phyloP scores from a whole-genome alignment of 2,113 vertebrate species.

The Pica pica region DNA sequence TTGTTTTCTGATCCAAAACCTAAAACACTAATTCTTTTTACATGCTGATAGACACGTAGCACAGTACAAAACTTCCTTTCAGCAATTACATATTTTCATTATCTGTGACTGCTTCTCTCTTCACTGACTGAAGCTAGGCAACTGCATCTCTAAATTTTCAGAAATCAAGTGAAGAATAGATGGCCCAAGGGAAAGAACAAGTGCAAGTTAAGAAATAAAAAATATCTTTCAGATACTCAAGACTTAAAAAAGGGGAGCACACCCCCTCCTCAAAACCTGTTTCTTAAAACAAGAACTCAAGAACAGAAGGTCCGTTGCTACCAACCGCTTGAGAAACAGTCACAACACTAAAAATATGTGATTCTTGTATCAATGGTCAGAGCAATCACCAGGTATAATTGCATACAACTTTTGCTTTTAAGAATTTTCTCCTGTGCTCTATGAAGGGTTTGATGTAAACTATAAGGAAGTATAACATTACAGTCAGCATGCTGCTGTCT shows the following conservation, averaged over 20 bases:
- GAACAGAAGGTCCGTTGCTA: neutral
- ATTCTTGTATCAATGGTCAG: neutral
- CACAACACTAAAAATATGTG: neutral
- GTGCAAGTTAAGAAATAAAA: neutral
- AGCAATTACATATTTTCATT: neutral
- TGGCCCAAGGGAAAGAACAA: neutral
- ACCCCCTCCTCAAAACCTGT: neutral
- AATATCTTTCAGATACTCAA: neutral
- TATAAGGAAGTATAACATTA: neutral
- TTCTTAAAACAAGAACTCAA: neutral
- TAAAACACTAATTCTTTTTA: neutral
- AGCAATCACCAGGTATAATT: neutral
- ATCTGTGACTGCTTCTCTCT: neutral
- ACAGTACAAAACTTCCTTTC: neutral
- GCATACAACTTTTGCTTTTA: neutral
- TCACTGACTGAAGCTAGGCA: neutral
- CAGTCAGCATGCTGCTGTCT: neutral
- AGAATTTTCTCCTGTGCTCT: neutral
- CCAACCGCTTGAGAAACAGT: neutral
- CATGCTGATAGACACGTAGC: neutral
- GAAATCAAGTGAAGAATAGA: neutral
- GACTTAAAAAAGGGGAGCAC: neutral
- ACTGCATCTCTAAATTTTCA: neutral
- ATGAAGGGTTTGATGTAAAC: neutral
- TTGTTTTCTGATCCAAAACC: neutral